phyloP scores from a whole-genome alignment of 2,888 invertebrate species.

The Trichogramma evanescens region DNA sequence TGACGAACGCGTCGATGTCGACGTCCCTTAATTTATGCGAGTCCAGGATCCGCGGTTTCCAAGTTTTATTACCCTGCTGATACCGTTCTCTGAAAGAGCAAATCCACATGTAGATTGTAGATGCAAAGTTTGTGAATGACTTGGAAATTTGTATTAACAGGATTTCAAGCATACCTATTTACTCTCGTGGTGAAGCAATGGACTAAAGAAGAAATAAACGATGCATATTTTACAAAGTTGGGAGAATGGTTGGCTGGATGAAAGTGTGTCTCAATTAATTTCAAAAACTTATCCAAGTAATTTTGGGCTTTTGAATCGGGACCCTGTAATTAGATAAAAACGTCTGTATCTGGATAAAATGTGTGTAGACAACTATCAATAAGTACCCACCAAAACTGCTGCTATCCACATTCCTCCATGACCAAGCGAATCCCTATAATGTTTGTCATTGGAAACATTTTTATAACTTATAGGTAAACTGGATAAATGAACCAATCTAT shows the following conservation, averaged over 20 bases:
- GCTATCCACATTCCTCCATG: slow-evolving; percentile 52
- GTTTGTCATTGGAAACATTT: slow-evolving; percentile 54
- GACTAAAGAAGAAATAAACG: slow-evolving; percentile 63
- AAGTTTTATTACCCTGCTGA: slow-evolving; percentile 49
- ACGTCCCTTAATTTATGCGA: slow-evolving; percentile 66
- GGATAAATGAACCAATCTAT: slow-evolving; percentile 64
- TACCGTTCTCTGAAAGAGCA: slow-evolving; percentile 56
- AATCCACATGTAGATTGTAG: slow-evolving; percentile 7
- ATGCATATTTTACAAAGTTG: slow-evolving; percentile 66
- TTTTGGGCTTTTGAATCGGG: slow-evolving; percentile 62
- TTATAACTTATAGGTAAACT: slow-evolving; percentile 74
- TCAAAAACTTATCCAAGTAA: slow-evolving; percentile 73
- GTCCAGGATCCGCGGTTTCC: slow-evolving; percentile 65
- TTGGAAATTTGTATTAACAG: not conserved
- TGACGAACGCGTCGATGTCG: slow-evolving; percentile 76
- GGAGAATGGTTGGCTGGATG: slow-evolving; percentile 82
- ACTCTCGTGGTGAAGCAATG: slow-evolving; percentile 59
- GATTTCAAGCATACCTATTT: slow-evolving; percentile 39
- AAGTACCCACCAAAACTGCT: slow-evolving; percentile 49
- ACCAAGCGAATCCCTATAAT: slow-evolving; percentile 50
- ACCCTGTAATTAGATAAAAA: slow-evolving; percentile 49
- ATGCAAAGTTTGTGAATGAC: not conserved
- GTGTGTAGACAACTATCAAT: not conserved
- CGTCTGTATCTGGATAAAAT: not conserved
- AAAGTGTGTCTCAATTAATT: slow-evolving; percentile 76